These are phyloP conservation scores for Caenorhabditis sp. DNA, from an alignment of 2,888 invertebrate genomes.

Conservation along the genomic window DNA sequence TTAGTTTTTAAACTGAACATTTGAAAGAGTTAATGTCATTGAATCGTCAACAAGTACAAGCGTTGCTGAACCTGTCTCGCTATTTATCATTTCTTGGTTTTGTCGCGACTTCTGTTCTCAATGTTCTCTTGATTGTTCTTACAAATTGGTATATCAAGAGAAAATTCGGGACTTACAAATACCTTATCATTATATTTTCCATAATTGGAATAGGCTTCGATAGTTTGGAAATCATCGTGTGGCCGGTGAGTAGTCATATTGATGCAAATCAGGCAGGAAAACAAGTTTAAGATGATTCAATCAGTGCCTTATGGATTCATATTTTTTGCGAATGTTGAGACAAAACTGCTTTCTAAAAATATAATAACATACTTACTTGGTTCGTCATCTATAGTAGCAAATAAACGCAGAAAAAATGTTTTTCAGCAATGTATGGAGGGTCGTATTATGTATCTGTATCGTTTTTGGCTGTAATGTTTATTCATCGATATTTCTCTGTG, in stretches of 20 bases:
- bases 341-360: neutral
- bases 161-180: conserved; percentile 19
- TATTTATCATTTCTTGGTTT: conserved; percentile 9
- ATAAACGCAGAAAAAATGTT: too few relatives aligned
- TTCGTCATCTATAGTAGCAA: too few relatives aligned
- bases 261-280: neutral
- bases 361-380: neutral
- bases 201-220: conserved; percentile 13
- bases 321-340: conserved; percentile 8
- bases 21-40: too few relatives aligned
- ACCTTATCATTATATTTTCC: conserved; percentile 10
- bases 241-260: conserved; percentile 7
- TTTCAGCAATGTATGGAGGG: conserved; percentile 15
- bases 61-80: too few relatives aligned
- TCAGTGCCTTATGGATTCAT: conserved; percentile 11
- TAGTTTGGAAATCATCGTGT: conserved; percentile 6
- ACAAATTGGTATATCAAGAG: conserved; percentile 13
- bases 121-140: conserved; percentile 7
- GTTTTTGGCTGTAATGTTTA: neutral
- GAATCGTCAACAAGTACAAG: too few relatives aligned
- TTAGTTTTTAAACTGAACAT: too few relatives aligned
- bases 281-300: conserved; percentile 12
- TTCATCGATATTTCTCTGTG: neutral
- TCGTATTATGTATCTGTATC: conserved; percentile 9
- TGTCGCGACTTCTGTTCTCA: neutral